Percentiles rank a stretch among this genome's conserved stretches.
phyloP scores from a whole-genome alignment of 2,888 invertebrate species.

The Acleris sparsana region DNA sequence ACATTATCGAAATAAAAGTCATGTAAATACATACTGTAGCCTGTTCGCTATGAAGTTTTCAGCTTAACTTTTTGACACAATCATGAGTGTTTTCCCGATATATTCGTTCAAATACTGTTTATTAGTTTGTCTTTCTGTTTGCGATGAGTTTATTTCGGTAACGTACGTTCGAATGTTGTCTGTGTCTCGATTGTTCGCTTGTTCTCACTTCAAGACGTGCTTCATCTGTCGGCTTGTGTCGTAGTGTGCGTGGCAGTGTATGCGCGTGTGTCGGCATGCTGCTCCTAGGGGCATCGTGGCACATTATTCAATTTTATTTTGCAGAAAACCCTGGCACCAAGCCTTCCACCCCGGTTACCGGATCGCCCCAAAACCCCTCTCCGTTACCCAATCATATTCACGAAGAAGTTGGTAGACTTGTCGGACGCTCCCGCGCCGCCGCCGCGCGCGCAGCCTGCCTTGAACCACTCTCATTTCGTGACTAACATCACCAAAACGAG shows the following conservation, averaged over 20 bases:
- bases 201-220: constrained; percentile 22
- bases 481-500: constrained; percentile 74
- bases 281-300: constrained; percentile 73
- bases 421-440: constrained; percentile 75
- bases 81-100: no score
- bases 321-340: constrained; percentile 78
- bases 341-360: constrained; percentile 75
- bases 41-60: no score
- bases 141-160: constrained; percentile 1
- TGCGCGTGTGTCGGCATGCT: constrained; percentile 58
- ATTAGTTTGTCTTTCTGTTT: no score
- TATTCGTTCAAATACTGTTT: no score
- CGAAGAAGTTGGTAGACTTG: constrained; percentile 72
- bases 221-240: constrained; percentile 16
- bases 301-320: constrained; percentile 78
- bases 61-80: no score
- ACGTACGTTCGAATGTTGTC: not conserved
- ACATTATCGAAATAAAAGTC: constrained; percentile 8
- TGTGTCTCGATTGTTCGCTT: constrained; percentile 18
- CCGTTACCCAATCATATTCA: constrained; percentile 76
- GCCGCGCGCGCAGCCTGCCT: constrained; percentile 60
- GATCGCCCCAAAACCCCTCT: constrained; percentile 72
- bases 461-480: constrained; percentile 65
- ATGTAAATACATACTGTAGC: no score
- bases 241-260: constrained; percentile 47